Conservation (phyloP, 2,888 invertebrate species). For the Aspidapion aeneum region DNA sequence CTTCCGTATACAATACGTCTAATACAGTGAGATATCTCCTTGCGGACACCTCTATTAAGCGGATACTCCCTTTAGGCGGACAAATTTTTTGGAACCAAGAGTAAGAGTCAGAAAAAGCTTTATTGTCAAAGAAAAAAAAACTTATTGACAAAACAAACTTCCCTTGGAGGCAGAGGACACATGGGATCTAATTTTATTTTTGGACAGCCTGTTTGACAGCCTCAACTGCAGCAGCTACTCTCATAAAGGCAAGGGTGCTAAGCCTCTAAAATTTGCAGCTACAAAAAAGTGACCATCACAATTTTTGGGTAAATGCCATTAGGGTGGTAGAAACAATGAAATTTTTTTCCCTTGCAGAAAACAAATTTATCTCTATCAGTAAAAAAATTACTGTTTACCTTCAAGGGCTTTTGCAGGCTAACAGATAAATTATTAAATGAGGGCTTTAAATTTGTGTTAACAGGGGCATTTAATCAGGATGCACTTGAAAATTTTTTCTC, state of each 20-base stretch:
- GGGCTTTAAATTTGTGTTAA: slow-evolving; percentile 15
- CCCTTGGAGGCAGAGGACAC: slow-evolving; percentile 18
- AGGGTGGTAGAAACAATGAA: slow-evolving; percentile 16
- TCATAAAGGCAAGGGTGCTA: slow-evolving; percentile 1
- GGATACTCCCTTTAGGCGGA: too few relatives aligned
- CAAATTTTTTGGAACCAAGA: too few relatives aligned
- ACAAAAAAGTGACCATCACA: slow-evolving; percentile 16
- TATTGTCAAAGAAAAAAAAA: too few relatives aligned
- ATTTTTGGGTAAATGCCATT: slow-evolving; percentile 21
- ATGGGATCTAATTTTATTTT: slow-evolving; percentile 23
- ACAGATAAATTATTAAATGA: slow-evolving; percentile 9
- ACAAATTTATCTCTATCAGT: too few relatives aligned
- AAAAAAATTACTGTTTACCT: slow-evolving; percentile 10
- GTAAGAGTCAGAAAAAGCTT: too few relatives aligned
- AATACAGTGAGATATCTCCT: too few relatives aligned
- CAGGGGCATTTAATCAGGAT: slow-evolving; percentile 19
- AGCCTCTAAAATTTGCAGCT: slow-evolving; percentile 20
- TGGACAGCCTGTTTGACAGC: slow-evolving; percentile 23
- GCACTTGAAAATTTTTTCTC: slow-evolving; percentile 19
- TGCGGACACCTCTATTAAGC: too few relatives aligned
- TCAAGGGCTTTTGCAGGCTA: slow-evolving; percentile 10
- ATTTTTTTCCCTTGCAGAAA: too few relatives aligned
- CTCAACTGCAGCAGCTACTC: slow-evolving; percentile 16
- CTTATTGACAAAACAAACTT: slow-evolving; percentile 8
- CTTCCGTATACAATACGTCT: too few relatives aligned